Evolutionary conservation across 1,140 invertebrate genomes (phyloP), one percentile per base, ranked within the genome.

Genomic region (Babylonia areolata): DNA sequence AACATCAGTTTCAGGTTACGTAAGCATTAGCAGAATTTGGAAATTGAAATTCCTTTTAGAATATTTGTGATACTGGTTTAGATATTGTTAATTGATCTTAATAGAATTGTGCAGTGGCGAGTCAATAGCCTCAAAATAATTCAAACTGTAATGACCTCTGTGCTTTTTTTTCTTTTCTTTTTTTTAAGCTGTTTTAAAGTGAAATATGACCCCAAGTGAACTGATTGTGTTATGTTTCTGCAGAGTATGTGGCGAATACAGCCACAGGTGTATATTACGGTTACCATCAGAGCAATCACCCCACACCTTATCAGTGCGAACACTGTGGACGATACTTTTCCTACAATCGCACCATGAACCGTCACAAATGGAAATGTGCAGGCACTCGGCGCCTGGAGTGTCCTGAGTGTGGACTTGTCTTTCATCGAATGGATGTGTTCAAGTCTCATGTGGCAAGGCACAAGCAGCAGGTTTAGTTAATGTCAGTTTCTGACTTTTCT

Each of bases 331-430:
- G 81, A 1, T 40, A 73, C 37, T 87, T 87, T 81, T 31, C 80
- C 20, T 87, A 87, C 77, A 85, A 81, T 17, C 71, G 84, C 28
- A 87, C 83, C 58, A 39, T 87, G 20, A 85, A 75, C 39, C 78
- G 87, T 9, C 87, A 87, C 80, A 81, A 33, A 31, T 87, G 87
- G 87, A 87, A 85, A 37, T 87, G 87, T 77, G 78, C 79, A 20
- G 73, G 84, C n/a, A 79, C 82, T 28, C 78, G 87, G 9, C 77
- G 80, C 6, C 69, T 87, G 33, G 84, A 73, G 6, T 87, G 87
- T 46, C 33, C 78, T 33, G n/a, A 77, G 11, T 87, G 87, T 75
- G 79, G 75, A 15, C 58, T 81, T 31, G 87, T 84, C 28, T 85
- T 33, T 79, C 81, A 84, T 37, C 87, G 87, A 6, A 80, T 87